These are phyloP conservation scores for Struthio camelus DNA, from an alignment of 2,113 vertebrate genomes.

Conservation along the genomic window DNA sequence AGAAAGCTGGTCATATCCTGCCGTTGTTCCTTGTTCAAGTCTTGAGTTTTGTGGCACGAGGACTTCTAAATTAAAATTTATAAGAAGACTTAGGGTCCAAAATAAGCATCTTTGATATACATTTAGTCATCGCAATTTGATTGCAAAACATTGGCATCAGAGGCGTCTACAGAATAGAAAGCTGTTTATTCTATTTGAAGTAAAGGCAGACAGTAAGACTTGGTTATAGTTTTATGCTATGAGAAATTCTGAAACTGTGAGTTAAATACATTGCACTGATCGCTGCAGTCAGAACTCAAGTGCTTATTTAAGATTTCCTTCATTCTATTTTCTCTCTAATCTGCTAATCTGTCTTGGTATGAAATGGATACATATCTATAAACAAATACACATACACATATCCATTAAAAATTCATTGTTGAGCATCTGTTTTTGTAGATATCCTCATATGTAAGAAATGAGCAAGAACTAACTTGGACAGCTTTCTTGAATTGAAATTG, in stretches of 20 bases:
- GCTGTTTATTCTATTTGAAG: constrained; percentile 14
- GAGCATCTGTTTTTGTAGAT: constrained; percentile 62
- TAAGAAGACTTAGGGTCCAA: constrained; percentile 27
- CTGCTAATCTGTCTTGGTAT: constrained; percentile 5
- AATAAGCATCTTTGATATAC: background rate
- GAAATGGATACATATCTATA: constrained; percentile 30
- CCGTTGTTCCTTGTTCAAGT: constrained; percentile 53
- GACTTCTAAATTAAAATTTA: constrained; percentile 42
- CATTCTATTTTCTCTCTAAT: constrained; percentile 14
- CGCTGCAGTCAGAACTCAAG: constrained; percentile 17
- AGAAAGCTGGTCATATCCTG: constrained; percentile 32
- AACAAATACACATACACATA: background rate
- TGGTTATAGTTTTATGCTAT: background rate
- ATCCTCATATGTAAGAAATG: constrained; percentile 51
- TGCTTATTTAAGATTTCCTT: constrained; percentile 6
- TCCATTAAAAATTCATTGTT: constrained; percentile 33
- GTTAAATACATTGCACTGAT: constrained; percentile 38
- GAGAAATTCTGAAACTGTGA: constrained; percentile 44
- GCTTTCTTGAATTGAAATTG: constrained; percentile 62
- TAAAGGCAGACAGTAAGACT: background rate
- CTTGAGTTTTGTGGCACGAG: constrained; percentile 43
- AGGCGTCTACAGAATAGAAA: background rate
- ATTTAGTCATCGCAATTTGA: constrained; percentile 15
- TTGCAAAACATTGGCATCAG: background rate
- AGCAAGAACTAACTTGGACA: constrained; percentile 53